Evolutionary conservation across 2,797 vertebrate genomes (phyloP).

Genomic region (Darevskia nairensis): DNA sequence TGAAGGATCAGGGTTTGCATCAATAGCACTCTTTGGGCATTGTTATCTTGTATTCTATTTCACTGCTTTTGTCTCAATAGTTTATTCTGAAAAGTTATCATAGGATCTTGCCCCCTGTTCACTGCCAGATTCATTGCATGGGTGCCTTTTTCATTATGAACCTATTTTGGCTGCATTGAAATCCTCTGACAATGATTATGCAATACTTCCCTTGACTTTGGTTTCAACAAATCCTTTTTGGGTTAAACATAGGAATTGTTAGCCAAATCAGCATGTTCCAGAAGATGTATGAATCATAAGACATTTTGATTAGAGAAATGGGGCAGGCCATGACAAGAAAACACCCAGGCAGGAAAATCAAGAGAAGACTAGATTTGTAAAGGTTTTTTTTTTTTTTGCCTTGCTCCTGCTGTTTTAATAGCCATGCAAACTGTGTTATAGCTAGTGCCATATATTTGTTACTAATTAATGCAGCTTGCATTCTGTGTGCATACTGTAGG

Average conservation of each 20-base stretch:
- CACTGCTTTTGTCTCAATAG: background rate
- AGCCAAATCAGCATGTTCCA: conserved; percentile 60
- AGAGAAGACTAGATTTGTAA: conserved; percentile 38
- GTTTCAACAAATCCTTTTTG: conserved; percentile 46
- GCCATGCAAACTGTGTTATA: background rate
- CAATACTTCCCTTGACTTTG: conserved; percentile 13
- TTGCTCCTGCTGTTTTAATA: background rate
- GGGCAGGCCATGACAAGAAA: conserved; percentile 75
- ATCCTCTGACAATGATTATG: conserved; percentile 39
- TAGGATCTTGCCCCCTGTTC: background rate
- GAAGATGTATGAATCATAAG: conserved; percentile 60
- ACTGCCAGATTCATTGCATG: conserved; percentile 42
- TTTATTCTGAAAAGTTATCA: conserved; percentile 34
- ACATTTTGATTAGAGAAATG: conserved; percentile 61
- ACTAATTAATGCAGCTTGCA: background rate
- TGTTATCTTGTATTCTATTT: background rate
- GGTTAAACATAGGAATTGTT: conserved; percentile 48
- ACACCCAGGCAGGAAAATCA: conserved; percentile 36
- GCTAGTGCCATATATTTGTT: conserved; percentile 1
- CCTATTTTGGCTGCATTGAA: conserved; percentile 41
- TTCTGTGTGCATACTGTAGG: background rate
- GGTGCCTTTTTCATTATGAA: conserved; percentile 25
- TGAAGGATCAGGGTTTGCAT: background rate
- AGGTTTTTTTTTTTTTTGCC: conserved; percentile 33
- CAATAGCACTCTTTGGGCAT: background rate